Evolutionary conservation across 2,113 vertebrate genomes (phyloP).

Genomic region (Abramis brama): DNA sequence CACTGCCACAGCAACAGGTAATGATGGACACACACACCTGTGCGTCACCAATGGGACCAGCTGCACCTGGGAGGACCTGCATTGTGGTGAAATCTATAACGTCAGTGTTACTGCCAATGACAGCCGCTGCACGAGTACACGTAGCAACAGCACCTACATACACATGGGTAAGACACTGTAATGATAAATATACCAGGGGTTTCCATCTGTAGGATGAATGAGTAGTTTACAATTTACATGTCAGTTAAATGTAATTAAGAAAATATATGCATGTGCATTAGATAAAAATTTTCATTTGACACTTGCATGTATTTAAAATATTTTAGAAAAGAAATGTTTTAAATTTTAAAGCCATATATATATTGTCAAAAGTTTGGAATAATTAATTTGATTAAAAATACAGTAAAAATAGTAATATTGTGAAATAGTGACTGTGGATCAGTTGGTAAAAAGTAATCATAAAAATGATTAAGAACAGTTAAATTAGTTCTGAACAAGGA

Average conservation of each 20-base stretch:
- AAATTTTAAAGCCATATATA: too few species aligned
- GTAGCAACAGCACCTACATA: slow-evolving; percentile 65
- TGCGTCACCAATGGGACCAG: slow-evolving; percentile 61
- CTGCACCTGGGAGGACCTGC: slow-evolving; percentile 70
- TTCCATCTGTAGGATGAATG: not conserved
- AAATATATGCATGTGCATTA: not conserved
- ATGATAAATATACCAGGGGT: not conserved
- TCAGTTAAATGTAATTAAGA: not conserved
- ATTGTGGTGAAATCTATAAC: slow-evolving; percentile 70
- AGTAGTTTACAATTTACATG: not conserved
- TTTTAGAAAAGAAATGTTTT: too few species aligned
- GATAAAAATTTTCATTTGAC: too few species aligned
- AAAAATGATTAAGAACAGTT: too few species aligned
- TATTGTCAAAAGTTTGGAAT: too few species aligned
- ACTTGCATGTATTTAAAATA: too few species aligned
- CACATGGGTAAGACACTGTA: slow-evolving; percentile 60
- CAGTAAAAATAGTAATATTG: too few species aligned
- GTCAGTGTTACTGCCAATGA: slow-evolving; percentile 64
- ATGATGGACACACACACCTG: slow-evolving; percentile 42
- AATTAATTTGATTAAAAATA: too few species aligned
- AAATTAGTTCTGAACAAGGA: too few species aligned
- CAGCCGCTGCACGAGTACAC: slow-evolving; percentile 63
- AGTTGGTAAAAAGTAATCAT: too few species aligned
- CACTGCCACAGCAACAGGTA: slow-evolving; percentile 43
- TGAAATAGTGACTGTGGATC: too few species aligned